Evolutionary conservation across 53 echinoderm and acorn worm genomes (phyloP), one percentile per base, ranked within the genome.

Genomic region (Paelopatides confundens): DNA sequence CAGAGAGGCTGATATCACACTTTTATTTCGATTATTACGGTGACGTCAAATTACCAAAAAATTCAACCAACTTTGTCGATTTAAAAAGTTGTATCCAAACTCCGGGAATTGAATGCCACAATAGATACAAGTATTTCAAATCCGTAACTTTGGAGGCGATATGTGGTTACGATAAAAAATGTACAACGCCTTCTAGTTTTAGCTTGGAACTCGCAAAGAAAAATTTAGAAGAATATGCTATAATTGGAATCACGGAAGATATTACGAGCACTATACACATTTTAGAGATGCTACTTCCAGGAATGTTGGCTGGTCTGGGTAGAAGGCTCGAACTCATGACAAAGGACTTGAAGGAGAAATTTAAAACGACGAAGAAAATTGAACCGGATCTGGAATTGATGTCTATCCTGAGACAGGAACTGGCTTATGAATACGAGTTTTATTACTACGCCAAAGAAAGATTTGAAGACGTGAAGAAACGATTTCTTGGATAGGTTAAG

Each of bases 1-100:
- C 21, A 27, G 69, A 68, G 2, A 27, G 69, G 36, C 31, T 68
- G 12, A 36, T 68, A 35, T 68, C 69, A 26, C 69, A 68, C 29
- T 68, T 68, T 30, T 68, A 68, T 30, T 68, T 68, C 69, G 36
- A 68, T 30, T 68, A 68, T 68, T 68, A 68, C 69, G 69, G 69
- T 26, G 69, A 68, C 36, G 36, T 30, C 3, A 68, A 68, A 30
- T 29, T 68, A 15, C 34, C 69, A 12, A 68, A 68, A 18, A 68
- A 68, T 36, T 35, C 34, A 6, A 58, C 58, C 58, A 36, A 68
- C 18, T n/a, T n/a, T n/a, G 69, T 68, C 29, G 36, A 35, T 7
- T 31, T 68, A 17, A 68, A 68, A 6, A 36, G 26, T 5, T 68
- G 69, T 18, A 68, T 68, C 34, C 33, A 14, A 9, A 36, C 33